Base-by-base conservation (phyloP, 2,888 invertebrate species). In the Xanthostigma xanthostigma region DNA sequence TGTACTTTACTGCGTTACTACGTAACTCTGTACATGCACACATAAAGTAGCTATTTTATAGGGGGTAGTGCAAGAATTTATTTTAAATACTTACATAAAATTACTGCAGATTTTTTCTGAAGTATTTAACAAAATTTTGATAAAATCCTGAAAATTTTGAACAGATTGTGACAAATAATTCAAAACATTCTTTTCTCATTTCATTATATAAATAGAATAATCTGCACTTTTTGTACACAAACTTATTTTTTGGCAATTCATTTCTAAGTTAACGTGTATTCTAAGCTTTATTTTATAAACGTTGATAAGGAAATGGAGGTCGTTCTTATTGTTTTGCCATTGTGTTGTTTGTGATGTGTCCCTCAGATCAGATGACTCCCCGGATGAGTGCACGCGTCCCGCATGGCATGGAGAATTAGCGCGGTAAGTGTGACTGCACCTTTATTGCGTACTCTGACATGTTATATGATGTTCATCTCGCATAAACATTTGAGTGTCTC, bases 331-430 rank as follows among this genome's bases (percentile, higher is more conserved):
- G n/a, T 38, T 38, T 13, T 38, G 38, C 13, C 13, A 38, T 8
- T 38, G 38, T 38, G 38, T 38, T 17, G 14, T 12, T 10, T 41
- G 27, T 41, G 6, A n/a, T 41, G 10, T 41, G 14, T 41, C 27
- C 27, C 27, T 27, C 27, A 27, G 39, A 12, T 42, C 42, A 12
- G 42, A 42, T 27, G 42, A 42, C n/a, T 46, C 46, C 41, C 50
- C 51, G 45, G 52, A 55, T 45, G 50, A 54, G 49, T 50, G 51
- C 54, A 55, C 67, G 58, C 64, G 66, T 63, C 68, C 75, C 62
- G 74, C 76, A 65, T 78, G 78, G 78, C 76, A 75, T 64, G 73
- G 72, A 63, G 77, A 78, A 68, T 76, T 74, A 65, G 69, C 71
- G 63, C 74, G 78, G 79, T 79, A 76, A 78, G 79, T 70, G 65